phyloP scores from a whole-genome alignment of 1,140 invertebrate species.

The Eupristina koningsbergeri region DNA sequence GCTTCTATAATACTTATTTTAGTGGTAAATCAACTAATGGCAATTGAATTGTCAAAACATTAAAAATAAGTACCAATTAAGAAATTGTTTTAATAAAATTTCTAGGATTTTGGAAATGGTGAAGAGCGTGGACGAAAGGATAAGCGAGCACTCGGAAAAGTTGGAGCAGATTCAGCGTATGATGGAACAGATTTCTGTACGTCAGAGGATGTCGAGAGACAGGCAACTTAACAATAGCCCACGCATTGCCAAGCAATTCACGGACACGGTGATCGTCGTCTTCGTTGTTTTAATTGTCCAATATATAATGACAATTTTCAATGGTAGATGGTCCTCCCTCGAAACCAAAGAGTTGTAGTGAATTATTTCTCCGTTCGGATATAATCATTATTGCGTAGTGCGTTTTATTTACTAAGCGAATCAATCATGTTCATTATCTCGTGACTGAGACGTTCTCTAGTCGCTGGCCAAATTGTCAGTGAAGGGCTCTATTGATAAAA shows the following conservation, averaged over 20 bases:
- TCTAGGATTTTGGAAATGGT: constrained; percentile 65
- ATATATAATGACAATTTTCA: constrained; percentile 66
- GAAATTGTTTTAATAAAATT: not conserved
- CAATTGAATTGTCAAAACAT: not conserved
- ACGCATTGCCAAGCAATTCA: constrained; percentile 63
- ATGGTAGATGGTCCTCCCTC: constrained; percentile 3
- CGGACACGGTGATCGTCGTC: constrained; percentile 67
- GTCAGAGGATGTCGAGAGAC: constrained; percentile 65
- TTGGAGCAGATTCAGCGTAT: constrained; percentile 69
- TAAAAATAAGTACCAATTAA: not conserved
- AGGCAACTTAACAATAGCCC: constrained; percentile 61
- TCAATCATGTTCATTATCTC: constrained; percentile 38
- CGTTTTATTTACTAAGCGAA: constrained; percentile 16
- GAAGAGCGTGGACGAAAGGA: constrained; percentile 66
- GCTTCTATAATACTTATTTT: too few relatives aligned
- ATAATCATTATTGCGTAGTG: constrained; percentile 1
- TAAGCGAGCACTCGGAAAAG: constrained; percentile 67
- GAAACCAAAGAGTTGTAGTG: constrained; percentile 60
- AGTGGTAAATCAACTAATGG: not conserved
- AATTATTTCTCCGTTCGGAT: not conserved
- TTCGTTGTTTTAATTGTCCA: constrained; percentile 66
- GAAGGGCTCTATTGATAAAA: constrained; percentile 16
- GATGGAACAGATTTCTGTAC: constrained; percentile 67
- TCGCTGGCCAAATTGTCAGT: constrained; percentile 48
- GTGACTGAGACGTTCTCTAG: constrained; percentile 43